A percentile compares a stretch with the other conserved stretches of the same genome.
These are phyloP conservation scores for Hypotaenidia okinawae DNA, from an alignment of 2,797 vertebrate species.

Conservation along the genomic window DNA sequence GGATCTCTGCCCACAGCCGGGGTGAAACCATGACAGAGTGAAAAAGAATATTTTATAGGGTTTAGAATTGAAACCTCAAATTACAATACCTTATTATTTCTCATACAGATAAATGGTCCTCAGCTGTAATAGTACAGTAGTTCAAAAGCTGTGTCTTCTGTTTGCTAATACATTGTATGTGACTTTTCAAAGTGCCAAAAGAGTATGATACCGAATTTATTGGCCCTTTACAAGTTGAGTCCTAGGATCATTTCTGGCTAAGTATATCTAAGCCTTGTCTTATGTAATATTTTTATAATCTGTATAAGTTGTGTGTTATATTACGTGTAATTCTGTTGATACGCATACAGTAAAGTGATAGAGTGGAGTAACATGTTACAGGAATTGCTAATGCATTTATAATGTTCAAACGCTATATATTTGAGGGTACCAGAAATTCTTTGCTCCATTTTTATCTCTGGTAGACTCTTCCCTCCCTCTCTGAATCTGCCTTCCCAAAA, in stretches of 20 bases:
- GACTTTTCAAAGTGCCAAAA: background rate
- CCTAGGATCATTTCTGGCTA: background rate
- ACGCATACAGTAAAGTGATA: background rate
- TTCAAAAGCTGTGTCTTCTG: background rate
- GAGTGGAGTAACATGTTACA: rapidly evolving
- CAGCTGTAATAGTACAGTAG: background rate
- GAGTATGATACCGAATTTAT: background rate
- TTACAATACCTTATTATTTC: background rate
- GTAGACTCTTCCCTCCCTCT: background rate
- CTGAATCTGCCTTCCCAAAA: background rate
- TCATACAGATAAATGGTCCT: background rate
- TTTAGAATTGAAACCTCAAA: background rate
- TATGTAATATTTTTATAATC: background rate
- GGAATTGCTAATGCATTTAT: background rate
- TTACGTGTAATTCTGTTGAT: background rate
- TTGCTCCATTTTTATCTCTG: background rate
- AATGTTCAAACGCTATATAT: background rate
- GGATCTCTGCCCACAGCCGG: too few species aligned
- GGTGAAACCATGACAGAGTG: background rate
- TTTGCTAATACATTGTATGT: background rate
- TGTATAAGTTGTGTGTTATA: background rate
- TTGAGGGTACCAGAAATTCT: background rate
- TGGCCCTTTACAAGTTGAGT: background rate
- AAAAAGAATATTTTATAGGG: background rate
- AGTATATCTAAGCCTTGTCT: background rate